These are phyloP conservation scores for Drosophila auraria DNA, from an alignment of 1,140 invertebrate genomes.

Conservation along the genomic window DNA sequence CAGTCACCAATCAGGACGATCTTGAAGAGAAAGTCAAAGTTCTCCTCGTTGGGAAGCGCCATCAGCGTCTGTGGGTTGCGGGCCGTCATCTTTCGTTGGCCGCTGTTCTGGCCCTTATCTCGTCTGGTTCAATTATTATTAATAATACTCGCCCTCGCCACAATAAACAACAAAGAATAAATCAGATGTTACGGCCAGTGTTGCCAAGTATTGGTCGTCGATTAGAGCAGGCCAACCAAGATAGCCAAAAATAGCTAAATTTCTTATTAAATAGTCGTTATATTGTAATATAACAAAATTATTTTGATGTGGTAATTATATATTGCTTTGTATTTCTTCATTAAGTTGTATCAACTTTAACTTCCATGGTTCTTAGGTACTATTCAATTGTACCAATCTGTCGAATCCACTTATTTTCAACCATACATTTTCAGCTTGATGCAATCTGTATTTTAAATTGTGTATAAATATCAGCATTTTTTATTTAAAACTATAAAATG, in stretches of 20 bases:
- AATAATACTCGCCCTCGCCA: conserved; percentile 4
- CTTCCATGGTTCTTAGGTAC: too few species aligned
- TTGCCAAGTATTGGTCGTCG: neutral
- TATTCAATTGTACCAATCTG: too few species aligned
- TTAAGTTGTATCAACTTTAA: too few species aligned
- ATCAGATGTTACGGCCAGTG: conserved; percentile 17
- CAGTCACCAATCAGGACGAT: conserved; percentile 92
- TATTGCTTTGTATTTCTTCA: too few species aligned
- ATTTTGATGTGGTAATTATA: neutral
- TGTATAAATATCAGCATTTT: too few species aligned
- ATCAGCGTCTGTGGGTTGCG: conserved; percentile 86
- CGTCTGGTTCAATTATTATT: conserved; percentile 22
- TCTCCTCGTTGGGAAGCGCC: conserved; percentile 87
- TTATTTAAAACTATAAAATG: too few species aligned
- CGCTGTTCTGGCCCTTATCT: conserved; percentile 8
- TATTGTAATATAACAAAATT: neutral
- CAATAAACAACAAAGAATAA: conserved; percentile 25
- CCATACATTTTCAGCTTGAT: too few species aligned
- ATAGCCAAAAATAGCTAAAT: neutral
- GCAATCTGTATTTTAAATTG: too few species aligned
- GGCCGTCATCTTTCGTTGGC: conserved; percentile 82
- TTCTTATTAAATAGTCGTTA: neutral
- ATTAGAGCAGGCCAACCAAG: neutral
- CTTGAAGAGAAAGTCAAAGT: conserved; percentile 92
- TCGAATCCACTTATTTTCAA: too few species aligned